Evolutionary conservation across 2,888 invertebrate genomes (phyloP), one percentile per base, ranked within the genome.

Genomic region (Melinaea marsaeus): DNA sequence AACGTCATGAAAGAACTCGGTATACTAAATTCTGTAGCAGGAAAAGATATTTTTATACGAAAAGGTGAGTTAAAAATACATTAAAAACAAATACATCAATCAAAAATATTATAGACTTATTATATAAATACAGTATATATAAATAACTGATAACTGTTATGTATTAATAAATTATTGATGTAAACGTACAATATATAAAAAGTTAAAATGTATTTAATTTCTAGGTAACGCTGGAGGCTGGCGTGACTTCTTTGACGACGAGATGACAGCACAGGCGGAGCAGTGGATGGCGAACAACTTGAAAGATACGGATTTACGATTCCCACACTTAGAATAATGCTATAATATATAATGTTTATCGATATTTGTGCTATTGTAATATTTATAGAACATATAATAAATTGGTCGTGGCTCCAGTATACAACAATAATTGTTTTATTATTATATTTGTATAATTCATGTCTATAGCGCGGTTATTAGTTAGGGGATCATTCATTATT

Each of bases 211-310:
- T 4, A 48, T 13, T n/a, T 48, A 4, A 47, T 5, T 13, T n/a
- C 2, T 32, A 85, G 96, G 95, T 45, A 91, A 91, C 74, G 90
- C 85, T 2, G 93, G 95, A 2, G 94, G 93, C 5, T 96, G 95
- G 95, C 92, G 92, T 58, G 92, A 94, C 58, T 92, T 94, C 75
- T 95, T 95, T 75, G 93, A 94, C 57, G 91, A 92, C 4, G 93
- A 94, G 71, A 91, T 96, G 77, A 91, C 92, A 57, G 79, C 83
- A 57, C 88, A 92, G 71, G 95, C 95, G 3, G 93, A 96, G 66
- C 79, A 88, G 61, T 95, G 95, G 95, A 94, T 95, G 55, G 83
- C 86, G 4, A 86, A 93, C 60, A 93, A 95, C 83, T 84, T 94
- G 58, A 81, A 88, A 62, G 87, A 90, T 35, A 92, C 92, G 0